A percentile compares a stretch with the other conserved stretches of the same genome.
These are phyloP conservation scores for Capricornis sumatraensis DNA, from an alignment of 2,113 vertebrate genomes.

Conservation along the genomic window DNA sequence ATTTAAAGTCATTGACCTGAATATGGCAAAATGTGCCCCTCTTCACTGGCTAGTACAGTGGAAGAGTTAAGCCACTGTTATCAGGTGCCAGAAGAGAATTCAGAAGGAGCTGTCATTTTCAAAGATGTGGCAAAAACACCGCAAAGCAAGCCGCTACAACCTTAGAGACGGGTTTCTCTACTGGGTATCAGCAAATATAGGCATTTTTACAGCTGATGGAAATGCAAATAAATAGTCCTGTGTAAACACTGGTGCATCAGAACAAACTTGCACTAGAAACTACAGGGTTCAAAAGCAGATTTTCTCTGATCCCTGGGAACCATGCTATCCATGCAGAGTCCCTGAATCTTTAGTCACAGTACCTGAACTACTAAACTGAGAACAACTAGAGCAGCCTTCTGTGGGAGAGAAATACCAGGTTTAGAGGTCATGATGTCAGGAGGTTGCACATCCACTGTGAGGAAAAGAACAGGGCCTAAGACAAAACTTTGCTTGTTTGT, in stretches of 20 bases:
- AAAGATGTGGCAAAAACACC: background rate
- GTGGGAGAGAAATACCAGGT: background rate
- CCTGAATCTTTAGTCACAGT: constrained; percentile 61
- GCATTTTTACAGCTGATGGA: background rate
- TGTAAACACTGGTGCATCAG: background rate
- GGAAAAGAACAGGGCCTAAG: background rate
- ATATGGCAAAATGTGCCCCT: background rate
- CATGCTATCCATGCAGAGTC: constrained; percentile 14
- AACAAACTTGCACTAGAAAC: background rate
- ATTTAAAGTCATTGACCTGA: background rate
- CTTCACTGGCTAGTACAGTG: background rate
- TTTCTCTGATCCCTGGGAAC: constrained; percentile 8
- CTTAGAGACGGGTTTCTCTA: background rate
- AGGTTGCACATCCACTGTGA: background rate
- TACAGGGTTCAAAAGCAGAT: background rate
- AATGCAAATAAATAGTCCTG: background rate
- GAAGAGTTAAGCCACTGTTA: background rate
- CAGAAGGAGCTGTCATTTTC: background rate
- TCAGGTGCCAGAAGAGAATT: background rate
- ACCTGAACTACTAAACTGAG: constrained; percentile 18
- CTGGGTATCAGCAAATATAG: background rate
- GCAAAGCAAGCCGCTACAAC: background rate
- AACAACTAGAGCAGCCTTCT: background rate
- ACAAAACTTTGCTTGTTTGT: background rate
- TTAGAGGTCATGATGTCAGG: background rate